These are phyloP conservation scores for Nerophis ophidion DNA, from an alignment of 2,113 vertebrate genomes.

Conservation along the genomic window DNA sequence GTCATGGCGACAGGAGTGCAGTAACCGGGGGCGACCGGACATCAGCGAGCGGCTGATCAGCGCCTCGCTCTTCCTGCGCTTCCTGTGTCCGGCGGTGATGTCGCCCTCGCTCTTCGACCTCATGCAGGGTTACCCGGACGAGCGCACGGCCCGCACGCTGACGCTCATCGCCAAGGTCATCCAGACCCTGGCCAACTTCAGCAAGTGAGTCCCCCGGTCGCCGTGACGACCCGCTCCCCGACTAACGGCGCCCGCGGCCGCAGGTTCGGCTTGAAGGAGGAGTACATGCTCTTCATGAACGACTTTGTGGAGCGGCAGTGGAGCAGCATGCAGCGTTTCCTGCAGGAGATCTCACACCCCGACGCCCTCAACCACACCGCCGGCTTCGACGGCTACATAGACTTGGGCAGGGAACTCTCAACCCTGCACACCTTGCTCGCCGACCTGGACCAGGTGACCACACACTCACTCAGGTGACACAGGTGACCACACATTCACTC, in stretches of 20 bases:
- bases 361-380: conserved; percentile 89
- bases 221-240: not conserved
- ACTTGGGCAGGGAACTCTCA: conserved; percentile 90
- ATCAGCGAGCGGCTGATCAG: conserved; percentile 97
- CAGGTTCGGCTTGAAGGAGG: conserved; percentile 95
- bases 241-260: not conserved
- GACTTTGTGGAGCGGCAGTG: conserved; percentile 94
- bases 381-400: conserved; percentile 95
- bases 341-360: conserved; percentile 92
- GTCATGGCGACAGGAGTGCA: conserved; percentile 92
- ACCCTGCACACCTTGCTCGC: conserved; percentile 86
- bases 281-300: conserved; percentile 99
- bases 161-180: conserved; percentile 98
- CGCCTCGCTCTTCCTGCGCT: conserved; percentile 94
- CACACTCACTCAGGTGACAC: too few species aligned
- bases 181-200: conserved; percentile 97
- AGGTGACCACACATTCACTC: too few species aligned
- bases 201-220: conserved; percentile 76
- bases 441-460: conserved; percentile 89
- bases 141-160: conserved; percentile 89
- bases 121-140: conserved; percentile 91
- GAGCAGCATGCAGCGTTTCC: conserved; percentile 96
- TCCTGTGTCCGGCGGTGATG: conserved; percentile 97
- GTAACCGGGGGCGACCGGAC: conserved; percentile 86
- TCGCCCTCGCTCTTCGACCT: conserved; percentile 92